These are phyloP conservation scores for Heliocidaris tuberculata DNA, from an alignment of 35 echinoderm and acorn worm genomes.

Conservation along the genomic window DNA sequence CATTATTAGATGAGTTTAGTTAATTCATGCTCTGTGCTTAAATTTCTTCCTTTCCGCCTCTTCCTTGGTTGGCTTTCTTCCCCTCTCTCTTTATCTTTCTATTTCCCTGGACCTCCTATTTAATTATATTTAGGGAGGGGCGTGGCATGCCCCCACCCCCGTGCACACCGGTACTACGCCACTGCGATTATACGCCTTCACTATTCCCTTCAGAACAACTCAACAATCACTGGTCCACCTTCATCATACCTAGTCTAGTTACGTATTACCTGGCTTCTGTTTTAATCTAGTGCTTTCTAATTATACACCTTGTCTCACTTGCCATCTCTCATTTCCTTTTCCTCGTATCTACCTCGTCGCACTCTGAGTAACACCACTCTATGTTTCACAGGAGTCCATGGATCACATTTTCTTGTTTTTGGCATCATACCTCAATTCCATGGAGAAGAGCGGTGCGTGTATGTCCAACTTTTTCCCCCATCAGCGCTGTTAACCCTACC, in stretches of 20 bases:
- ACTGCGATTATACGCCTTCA: too few relatives aligned
- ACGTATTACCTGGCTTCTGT: not conserved
- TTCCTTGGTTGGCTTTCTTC: not conserved
- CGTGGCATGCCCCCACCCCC: too few relatives aligned
- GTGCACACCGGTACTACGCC: too few relatives aligned
- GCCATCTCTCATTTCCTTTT: constrained; percentile 2
- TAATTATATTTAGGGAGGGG: too few relatives aligned
- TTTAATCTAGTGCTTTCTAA: not conserved
- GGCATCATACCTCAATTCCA: not conserved
- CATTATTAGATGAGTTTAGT: too few relatives aligned
- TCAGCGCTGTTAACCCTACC: not conserved
- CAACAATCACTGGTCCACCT: too few relatives aligned
- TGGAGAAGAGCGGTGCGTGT: not conserved
- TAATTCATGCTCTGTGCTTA: too few relatives aligned
- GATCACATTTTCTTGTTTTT: not conserved
- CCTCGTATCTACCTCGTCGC: not conserved
- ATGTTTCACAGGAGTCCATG: not conserved
- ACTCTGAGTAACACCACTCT: not conserved
- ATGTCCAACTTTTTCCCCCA: not conserved
- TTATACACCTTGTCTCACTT: not conserved
- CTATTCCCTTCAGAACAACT: too few relatives aligned
- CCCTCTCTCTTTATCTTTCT: not conserved
- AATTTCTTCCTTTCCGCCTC: not conserved
- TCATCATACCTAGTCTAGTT: too few relatives aligned
- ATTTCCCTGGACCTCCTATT: too few relatives aligned